Conservation (phyloP, 2,113 vertebrate species). For the Callochromis pleurospilus region DNA sequence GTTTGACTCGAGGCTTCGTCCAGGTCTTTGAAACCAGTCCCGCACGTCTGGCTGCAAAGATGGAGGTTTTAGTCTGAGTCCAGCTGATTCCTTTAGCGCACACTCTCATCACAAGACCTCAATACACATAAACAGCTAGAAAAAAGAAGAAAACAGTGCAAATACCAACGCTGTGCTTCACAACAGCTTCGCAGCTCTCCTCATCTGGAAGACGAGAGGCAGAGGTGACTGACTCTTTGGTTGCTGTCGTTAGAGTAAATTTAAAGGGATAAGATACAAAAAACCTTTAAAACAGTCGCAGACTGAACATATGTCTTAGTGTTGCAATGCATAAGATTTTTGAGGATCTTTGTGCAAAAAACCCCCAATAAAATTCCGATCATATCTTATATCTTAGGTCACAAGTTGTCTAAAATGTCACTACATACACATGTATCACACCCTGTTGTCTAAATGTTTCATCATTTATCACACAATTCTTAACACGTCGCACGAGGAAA, state of each 20-base stretch:
- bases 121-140: background rate
- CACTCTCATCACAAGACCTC: background rate
- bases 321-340: background rate
- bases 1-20: background rate
- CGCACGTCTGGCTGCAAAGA: background rate
- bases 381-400: background rate
- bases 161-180: slow-evolving; percentile 4
- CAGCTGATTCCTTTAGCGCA: background rate
- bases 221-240: slow-evolving; percentile 12
- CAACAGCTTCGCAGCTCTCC: background rate
- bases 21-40: background rate
- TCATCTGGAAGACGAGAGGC: background rate
- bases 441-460: background rate
- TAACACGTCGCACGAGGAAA: background rate
- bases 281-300: background rate
- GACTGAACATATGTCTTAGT: background rate
- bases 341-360: background rate
- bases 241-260: background rate
- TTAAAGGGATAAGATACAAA: slow-evolving; percentile 5
- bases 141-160: background rate
- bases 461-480: background rate
- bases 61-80: background rate
- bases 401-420: background rate
- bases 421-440: background rate
- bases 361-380: background rate